Base-by-base conservation (phyloP, 2,888 invertebrate species). In the Phyto melanocephala region DNA sequence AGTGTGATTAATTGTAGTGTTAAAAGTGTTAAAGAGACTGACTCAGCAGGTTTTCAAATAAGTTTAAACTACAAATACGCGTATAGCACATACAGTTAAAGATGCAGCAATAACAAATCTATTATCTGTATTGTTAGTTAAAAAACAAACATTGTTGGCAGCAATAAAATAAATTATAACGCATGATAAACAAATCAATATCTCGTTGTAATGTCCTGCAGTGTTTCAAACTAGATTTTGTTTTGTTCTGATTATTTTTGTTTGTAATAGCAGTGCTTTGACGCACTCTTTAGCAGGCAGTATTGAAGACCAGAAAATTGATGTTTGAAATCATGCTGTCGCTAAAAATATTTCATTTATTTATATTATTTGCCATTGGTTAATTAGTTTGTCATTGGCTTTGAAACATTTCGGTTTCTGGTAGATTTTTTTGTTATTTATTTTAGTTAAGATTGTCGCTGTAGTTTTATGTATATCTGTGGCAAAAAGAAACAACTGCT, bases 201-300 rank as follows among this genome's bases (percentile, higher is more conserved):
- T n/a, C n/a, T n/a, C n/a, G n/a, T n/a, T n/a, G n/a, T 58, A 40
- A 65, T 81, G 54, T 67, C 85, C 85, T 84, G 84, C 58, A 56
- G 85, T 65, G 83, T 77, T 85, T 71, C 56, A 81, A 68, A 74
- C 62, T 28, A 60, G 13, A 20, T 20, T 58, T 60, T 33, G 15
- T 58, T 42, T 70, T 63, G 3, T 17, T 70, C 47, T 42, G 10
- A 0, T 28, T 33, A 11, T 20, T 50, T 40, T 62, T 22, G 50
- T 75, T 24, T 56, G 15, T 40, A 20, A 10, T 33, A 56, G 56
- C n/a, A 65, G 3, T 5, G 28, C 54, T 71, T 81, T 68, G 6
- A 22, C 33, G 40, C 7, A 35, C 22, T 10, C 22, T 62, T 56
- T 70, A 33, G 37, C 28, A 75, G 28, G 28, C 72, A 78, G 15